phyloP scores from a whole-genome alignment of 2,113 vertebrate genomes.

The Paraplagusia blochii region DNA sequence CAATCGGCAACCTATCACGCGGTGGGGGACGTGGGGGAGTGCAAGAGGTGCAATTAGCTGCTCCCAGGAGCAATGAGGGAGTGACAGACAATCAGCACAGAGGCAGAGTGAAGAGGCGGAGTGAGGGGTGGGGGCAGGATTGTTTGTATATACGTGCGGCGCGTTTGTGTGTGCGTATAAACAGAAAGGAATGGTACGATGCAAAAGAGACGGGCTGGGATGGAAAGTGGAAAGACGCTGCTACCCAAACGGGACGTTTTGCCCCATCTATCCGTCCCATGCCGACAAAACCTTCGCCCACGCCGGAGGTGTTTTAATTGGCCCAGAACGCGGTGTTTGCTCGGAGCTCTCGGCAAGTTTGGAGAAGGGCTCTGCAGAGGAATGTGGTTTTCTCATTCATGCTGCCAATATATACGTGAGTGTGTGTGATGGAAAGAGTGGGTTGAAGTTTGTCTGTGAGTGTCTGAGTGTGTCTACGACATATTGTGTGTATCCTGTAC shows the following conservation, averaged over 20 bases:
- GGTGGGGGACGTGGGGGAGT: constrained; percentile 49
- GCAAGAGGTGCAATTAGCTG: constrained; percentile 75
- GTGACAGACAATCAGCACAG: constrained; percentile 65
- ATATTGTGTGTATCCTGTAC: neutral
- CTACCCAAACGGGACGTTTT: constrained; percentile 69
- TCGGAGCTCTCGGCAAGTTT: constrained; percentile 65
- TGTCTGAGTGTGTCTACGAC: constrained; percentile 10
- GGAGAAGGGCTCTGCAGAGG: constrained; percentile 68
- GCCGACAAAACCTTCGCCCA: constrained; percentile 61
- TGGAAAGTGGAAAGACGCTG: constrained; percentile 41
- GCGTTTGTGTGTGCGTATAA: too few species aligned
- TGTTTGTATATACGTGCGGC: neutral
- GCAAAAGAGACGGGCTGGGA: constrained; percentile 11
- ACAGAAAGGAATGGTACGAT: neutral
- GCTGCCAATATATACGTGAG: constrained; percentile 57
- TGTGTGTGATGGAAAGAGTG: constrained; percentile 54
- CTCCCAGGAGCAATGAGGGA: constrained; percentile 63
- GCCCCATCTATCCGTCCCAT: constrained; percentile 69
- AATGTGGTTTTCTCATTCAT: constrained; percentile 58
- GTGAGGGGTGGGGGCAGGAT: neutral
- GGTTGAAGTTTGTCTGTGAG: constrained; percentile 32
- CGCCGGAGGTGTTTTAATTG: constrained; percentile 73
- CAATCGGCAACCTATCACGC: constrained; percentile 74
- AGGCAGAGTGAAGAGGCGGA: constrained; percentile 1
- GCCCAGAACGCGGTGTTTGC: constrained; percentile 65